These are phyloP conservation scores for Eristalinus sepulchralis DNA, from an alignment of 2,888 invertebrate species.

Conservation along the genomic window DNA sequence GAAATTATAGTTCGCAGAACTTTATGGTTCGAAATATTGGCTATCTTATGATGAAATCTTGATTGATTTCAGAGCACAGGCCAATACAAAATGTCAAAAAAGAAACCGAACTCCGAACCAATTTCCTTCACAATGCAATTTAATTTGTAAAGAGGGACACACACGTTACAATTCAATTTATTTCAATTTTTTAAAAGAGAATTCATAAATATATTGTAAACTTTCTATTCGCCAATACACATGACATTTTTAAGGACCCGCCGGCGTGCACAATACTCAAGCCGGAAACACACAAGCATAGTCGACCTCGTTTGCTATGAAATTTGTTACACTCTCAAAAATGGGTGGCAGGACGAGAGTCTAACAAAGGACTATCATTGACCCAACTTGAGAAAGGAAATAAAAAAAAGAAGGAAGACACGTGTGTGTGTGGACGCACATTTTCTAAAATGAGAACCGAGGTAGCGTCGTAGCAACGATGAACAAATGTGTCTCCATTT, in stretches of 20 bases:
- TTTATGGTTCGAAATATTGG: too few relatives aligned
- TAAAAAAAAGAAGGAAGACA: background rate
- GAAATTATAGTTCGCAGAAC: too few relatives aligned
- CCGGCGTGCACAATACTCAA: background rate
- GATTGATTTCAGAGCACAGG: too few relatives aligned
- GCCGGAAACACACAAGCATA: background rate
- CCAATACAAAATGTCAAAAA: too few relatives aligned
- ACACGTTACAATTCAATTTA: background rate
- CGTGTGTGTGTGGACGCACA: constrained; percentile 10
- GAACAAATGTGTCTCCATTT: background rate
- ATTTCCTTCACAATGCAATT: background rate
- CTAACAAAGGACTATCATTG: constrained; percentile 11
- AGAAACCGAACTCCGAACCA: too few relatives aligned
- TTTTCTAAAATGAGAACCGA: constrained; percentile 11
- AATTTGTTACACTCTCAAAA: background rate
- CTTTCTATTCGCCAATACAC: background rate
- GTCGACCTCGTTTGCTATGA: background rate
- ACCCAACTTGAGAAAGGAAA: background rate
- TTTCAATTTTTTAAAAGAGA: background rate
- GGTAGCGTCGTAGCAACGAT: background rate
- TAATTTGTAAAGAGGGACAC: background rate
- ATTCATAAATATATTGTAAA: background rate
- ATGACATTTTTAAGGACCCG: constrained; percentile 1
- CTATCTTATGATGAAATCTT: too few relatives aligned
- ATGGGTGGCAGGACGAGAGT: background rate